Conservation (phyloP, 1,140 invertebrate genomes). For the Diuraphis noxia region DNA sequence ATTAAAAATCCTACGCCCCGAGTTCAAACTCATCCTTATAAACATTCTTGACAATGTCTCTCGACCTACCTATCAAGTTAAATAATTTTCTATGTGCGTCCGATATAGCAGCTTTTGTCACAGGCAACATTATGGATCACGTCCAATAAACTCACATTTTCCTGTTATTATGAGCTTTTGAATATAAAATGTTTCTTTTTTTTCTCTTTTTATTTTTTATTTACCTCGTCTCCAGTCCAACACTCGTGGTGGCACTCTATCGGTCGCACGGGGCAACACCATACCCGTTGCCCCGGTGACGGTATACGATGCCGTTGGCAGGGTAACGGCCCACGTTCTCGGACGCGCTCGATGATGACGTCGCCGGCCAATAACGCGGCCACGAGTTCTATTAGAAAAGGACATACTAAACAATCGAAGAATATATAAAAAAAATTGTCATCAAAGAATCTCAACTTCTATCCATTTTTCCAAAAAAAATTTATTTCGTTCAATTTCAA, state of each 20-base stretch:
- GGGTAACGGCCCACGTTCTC: slow-evolving; percentile 53
- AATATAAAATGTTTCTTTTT: slow-evolving; percentile 19
- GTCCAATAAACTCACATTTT: neutral
- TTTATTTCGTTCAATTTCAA: neutral
- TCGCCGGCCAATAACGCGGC: slow-evolving; percentile 38
- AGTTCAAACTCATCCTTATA: neutral
- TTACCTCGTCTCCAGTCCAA: slow-evolving; percentile 17
- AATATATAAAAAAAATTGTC: neutral
- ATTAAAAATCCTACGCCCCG: neutral
- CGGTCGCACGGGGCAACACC: slow-evolving; percentile 52
- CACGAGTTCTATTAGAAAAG: slow-evolving; percentile 34
- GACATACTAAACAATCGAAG: neutral
- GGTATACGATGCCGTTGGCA: slow-evolving; percentile 52
- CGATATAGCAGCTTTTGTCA: neutral
- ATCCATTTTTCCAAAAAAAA: neutral
- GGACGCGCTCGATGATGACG: slow-evolving; percentile 46
- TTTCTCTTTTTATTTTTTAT: slow-evolving; percentile 7
- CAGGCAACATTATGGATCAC: neutral
- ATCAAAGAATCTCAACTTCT: neutral
- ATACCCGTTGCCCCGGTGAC: slow-evolving; percentile 48
- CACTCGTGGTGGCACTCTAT: slow-evolving; percentile 39
- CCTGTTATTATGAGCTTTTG: neutral
- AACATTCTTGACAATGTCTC: neutral
- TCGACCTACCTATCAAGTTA: neutral
- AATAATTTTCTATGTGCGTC: neutral